phyloP scores from a whole-genome alignment of 2,113 vertebrate species.

The Engystomops pustulosus region DNA sequence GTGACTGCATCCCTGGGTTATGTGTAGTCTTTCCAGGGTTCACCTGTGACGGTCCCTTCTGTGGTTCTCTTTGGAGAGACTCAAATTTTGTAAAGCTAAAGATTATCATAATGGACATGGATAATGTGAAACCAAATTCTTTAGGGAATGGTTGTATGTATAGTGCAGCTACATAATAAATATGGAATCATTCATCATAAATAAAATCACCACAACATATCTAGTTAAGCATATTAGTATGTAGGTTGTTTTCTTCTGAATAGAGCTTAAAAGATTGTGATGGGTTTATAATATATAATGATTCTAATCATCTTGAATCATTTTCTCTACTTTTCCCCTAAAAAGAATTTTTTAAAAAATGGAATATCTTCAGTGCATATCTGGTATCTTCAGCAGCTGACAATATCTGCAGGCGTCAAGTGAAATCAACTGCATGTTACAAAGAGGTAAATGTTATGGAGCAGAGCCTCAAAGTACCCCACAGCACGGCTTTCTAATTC shows the following conservation, averaged over 20 bases:
- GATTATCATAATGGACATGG: neutral
- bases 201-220: neutral
- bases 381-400: neutral
- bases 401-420: conserved; percentile 10
- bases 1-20: neutral
- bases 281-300: too few relatives aligned
- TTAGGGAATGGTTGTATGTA: neutral
- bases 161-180: neutral
- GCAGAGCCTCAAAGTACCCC: conserved; percentile 22
- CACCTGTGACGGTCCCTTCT: neutral
- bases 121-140: too few relatives aligned
- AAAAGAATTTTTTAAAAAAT: neutral
- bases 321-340: neutral
- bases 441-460: conserved; percentile 15
- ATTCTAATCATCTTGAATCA: neutral
- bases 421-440: conserved; percentile 13
- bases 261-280: too few relatives aligned
- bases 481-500: conserved; percentile 19
- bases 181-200: neutral
- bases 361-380: neutral
- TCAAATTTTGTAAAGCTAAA: neutral
- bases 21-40: neutral
- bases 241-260: neutral
- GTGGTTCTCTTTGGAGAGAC: neutral
- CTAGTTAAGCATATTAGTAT: neutral